Base-by-base conservation (phyloP, 1,140 invertebrate genomes). In the Galendromus occidentalis region DNA sequence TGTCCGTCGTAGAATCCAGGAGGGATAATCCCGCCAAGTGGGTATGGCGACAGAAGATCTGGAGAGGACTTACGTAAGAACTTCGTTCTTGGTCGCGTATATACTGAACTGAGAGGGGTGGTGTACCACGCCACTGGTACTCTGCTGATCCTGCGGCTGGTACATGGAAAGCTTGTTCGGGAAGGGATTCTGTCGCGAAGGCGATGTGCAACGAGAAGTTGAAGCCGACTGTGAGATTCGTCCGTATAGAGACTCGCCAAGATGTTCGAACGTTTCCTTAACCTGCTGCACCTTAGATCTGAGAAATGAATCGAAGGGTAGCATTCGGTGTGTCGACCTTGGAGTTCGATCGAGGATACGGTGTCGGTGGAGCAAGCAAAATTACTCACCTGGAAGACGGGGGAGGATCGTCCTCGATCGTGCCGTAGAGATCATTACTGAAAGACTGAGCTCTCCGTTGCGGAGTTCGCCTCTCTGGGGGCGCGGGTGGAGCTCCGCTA, bases 281-380 rank as follows among this genome's bases (percentile, higher is more conserved):
- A 59, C 51, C 51, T 59, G 51, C 51, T 59, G 51, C 12, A 59
- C 51, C 33, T 59, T 59, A 17, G 51, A 59, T 59, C 51, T 59
- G 51, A 39, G 9, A 39, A 39, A 9, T 9, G 33, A 9, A 9
- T 6, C 4, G 9, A 9, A 39, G 33, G 4, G 33, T 39, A 6
- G 4, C 9, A 39, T 39, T 39, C 33, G 33, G 4, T 39, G 33
- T 39, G 4, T 28, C 17, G 4, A 5, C 18, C 4, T 47, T 17
- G 14, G 4, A 1, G 7, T 20, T 28, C 18, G 4, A 47, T 28
- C 17, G 28, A 14, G 17, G 17, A 47, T 47, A 9, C 33, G 33
- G 33, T 6, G 33, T 9, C 4, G 4, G 33, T 47, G 17, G 45
- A 59, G 20, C 4, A 28, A 47, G 45, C 4, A 28, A 47, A 4